Evolutionary conservation across 2,888 invertebrate genomes (phyloP).

Genomic region (Clostera curtula): DNA sequence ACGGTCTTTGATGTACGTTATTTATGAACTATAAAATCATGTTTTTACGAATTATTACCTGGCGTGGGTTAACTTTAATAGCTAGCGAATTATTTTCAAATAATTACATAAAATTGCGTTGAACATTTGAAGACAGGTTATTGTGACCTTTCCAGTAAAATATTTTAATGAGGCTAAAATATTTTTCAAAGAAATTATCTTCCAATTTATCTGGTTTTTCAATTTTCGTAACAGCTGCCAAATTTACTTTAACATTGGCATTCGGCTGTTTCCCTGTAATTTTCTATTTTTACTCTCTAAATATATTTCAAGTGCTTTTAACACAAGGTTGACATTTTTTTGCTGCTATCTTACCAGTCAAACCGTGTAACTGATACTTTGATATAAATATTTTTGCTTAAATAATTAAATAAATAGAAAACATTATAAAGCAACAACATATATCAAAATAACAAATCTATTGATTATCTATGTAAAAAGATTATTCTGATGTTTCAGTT

Average conservation of each 20-base stretch:
- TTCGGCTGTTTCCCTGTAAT: conserved; percentile 57
- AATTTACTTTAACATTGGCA: conserved; percentile 65
- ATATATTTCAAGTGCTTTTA: conserved; percentile 44
- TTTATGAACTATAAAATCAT: conserved; percentile 20
- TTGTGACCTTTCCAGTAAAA: too few species aligned
- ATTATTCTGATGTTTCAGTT: too few species aligned
- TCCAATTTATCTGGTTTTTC: conserved; percentile 9
- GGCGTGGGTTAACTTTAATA: conserved; percentile 12
- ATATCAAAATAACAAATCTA: too few species aligned
- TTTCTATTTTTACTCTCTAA: conserved; percentile 60
- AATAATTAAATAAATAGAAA: too few species aligned
- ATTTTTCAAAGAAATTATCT: conserved; percentile 5
- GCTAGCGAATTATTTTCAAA: conserved; percentile 13
- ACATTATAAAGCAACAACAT: too few species aligned
- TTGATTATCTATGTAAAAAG: too few species aligned
- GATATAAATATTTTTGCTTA: conserved; percentile 10
- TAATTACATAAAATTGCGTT: conserved; percentile 4
- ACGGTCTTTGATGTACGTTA: conserved; percentile 18
- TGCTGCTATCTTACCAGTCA: too few species aligned
- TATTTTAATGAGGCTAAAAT: conserved; percentile 1
- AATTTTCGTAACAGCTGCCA: conserved; percentile 30
- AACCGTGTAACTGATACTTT: conserved; percentile 30
- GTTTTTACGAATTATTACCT: conserved; percentile 18
- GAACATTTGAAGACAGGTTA: too few species aligned
- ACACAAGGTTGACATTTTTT: conserved; percentile 54